A percentile compares a stretch with the other conserved stretches of the same genome.
Evolutionary conservation across 2,113 vertebrate genomes (phyloP).

Genomic region (Proterorhinus semilunaris): DNA sequence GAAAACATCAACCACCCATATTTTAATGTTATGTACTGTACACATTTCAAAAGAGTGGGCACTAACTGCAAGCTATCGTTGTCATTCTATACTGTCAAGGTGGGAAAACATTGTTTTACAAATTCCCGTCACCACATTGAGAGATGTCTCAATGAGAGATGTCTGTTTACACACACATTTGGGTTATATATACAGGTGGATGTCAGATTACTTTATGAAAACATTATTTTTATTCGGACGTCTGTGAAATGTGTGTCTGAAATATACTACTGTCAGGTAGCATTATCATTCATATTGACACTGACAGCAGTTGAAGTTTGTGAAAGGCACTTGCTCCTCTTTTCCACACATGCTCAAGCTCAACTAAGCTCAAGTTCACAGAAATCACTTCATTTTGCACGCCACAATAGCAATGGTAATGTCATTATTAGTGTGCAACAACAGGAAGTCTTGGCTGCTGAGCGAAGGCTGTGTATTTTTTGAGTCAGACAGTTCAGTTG

Average conservation of each 20-base stretch:
- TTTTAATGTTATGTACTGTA: no score
- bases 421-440: constrained; percentile 53
- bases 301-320: constrained; percentile 49
- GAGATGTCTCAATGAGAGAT: neutral
- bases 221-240: constrained; percentile 5
- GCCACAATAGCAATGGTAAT: constrained; percentile 60
- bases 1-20: no score
- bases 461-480: neutral
- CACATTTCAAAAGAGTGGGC: no score
- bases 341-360: constrained; percentile 43
- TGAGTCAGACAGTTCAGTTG: neutral
- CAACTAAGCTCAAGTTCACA: constrained; percentile 52
- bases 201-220: constrained; percentile 13
- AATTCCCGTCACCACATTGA: neutral
- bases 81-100: no score
- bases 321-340: constrained; percentile 38
- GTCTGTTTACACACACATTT: neutral
- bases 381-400: constrained; percentile 40
- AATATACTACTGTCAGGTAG: neutral
- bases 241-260: neutral
- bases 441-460: constrained; percentile 18
- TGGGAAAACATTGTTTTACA: no score
- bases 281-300: constrained; percentile 39
- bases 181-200: neutral
- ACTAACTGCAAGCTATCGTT: no score